These are phyloP conservation scores for Gnathonemus echidnorhynchus DNA, from an alignment of 2,113 vertebrate genomes.

Conservation along the genomic window DNA sequence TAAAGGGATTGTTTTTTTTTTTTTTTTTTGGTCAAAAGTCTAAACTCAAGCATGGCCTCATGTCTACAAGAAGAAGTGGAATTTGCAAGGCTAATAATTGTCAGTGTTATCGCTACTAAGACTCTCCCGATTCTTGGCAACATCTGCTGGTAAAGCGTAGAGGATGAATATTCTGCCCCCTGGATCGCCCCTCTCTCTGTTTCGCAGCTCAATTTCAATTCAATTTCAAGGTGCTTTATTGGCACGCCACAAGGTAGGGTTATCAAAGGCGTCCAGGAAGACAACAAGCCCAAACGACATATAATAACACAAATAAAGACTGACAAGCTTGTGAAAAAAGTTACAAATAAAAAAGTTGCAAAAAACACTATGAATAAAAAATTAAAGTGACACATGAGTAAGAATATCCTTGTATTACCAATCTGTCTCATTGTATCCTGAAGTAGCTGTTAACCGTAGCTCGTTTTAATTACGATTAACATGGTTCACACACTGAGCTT, in stretches of 20 bases:
- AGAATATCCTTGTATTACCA: neutral
- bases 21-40: neutral
- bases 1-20: neutral
- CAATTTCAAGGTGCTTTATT: conserved; percentile 2
- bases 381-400: neutral
- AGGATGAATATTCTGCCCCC: neutral
- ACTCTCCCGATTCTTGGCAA: neutral
- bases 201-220: conserved; percentile 13
- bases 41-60: neutral
- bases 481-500: too few species aligned
- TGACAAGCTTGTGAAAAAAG: neutral
- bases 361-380: neutral
- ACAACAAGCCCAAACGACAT: neutral
- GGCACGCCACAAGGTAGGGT: neutral
- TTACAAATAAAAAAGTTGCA: neutral
- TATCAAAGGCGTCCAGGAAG: neutral
- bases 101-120: neutral
- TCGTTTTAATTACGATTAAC: neutral
- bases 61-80: neutral
- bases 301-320: neutral
- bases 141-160: neutral
- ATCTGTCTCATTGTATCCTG: neutral
- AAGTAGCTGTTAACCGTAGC: neutral
- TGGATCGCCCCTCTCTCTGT: neutral
- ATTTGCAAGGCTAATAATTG: neutral